Evolutionary conservation across 1,140 invertebrate species (phyloP).

Genomic region (Zaprionus africanus): DNA sequence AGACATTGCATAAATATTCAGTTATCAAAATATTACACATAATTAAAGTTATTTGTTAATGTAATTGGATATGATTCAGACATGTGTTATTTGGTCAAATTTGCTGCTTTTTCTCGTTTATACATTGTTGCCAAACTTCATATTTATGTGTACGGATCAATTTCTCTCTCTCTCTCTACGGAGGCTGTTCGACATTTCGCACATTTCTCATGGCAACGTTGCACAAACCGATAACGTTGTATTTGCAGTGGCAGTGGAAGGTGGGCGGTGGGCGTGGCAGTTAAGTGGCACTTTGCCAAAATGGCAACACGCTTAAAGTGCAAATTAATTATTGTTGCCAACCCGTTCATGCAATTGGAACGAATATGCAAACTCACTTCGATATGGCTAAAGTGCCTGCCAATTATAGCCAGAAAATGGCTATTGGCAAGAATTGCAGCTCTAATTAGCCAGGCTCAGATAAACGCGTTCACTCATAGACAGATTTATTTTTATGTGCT

Average conservation of each 20-base stretch:
- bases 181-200: background rate
- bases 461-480: constrained; percentile 13
- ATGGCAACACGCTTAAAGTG: constrained; percentile 18
- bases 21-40: too few relatives aligned
- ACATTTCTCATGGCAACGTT: background rate
- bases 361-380: constrained; percentile 2
- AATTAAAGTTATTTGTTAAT: too few relatives aligned
- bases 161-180: background rate
- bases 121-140: too few relatives aligned
- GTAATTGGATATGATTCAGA: too few relatives aligned
- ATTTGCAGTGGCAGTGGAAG: background rate
- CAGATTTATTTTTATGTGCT: constrained; percentile 24
- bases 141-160: background rate
- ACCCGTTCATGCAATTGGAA: background rate
- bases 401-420: constrained; percentile 42
- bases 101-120: too few relatives aligned
- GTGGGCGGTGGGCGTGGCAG: background rate
- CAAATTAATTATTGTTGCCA: constrained; percentile 25
- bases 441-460: constrained; percentile 61
- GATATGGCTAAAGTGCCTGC: constrained; percentile 10
- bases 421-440: constrained; percentile 43
- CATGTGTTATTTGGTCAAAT: too few relatives aligned
- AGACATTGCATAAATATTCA: too few relatives aligned
- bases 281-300: constrained; percentile 14
- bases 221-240: background rate